Conservation (phyloP, 2,113 vertebrate species). For the Nothocercus julius region DNA sequence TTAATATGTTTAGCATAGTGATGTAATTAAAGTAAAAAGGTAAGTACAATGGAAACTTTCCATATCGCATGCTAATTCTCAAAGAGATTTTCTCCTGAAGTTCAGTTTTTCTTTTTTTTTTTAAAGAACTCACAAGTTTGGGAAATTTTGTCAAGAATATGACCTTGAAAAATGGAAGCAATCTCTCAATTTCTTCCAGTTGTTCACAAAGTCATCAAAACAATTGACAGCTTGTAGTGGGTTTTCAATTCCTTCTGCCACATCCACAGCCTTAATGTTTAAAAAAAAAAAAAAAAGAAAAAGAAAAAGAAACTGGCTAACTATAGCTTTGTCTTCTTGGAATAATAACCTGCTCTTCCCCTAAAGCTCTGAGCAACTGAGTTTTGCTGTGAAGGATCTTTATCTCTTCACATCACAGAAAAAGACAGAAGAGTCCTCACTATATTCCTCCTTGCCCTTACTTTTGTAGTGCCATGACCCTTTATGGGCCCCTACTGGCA, state of each 20-base stretch:
- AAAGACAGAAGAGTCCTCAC: background rate
- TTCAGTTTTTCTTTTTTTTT: background rate
- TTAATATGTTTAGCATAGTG: background rate
- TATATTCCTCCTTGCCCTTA: background rate
- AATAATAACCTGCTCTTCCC: background rate
- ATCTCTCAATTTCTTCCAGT: background rate
- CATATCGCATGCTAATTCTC: background rate
- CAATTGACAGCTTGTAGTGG: background rate
- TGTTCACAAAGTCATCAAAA: background rate
- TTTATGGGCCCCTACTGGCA: background rate
- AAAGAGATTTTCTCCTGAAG: background rate
- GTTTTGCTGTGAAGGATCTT: background rate
- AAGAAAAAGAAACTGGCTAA: background rate
- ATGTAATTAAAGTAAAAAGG: background rate
- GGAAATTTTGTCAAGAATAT: background rate
- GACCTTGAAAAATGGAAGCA: background rate
- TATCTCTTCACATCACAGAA: background rate
- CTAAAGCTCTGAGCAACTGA: background rate
- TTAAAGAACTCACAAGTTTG: background rate
- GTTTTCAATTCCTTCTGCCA: background rate
- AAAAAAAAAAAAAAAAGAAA: background rate
- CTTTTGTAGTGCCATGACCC: background rate
- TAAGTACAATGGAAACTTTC: background rate
- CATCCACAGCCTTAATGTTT: background rate
- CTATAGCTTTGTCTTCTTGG: background rate